Conservation (phyloP, 1,140 invertebrate species). For the Eciton burchellii region DNA sequence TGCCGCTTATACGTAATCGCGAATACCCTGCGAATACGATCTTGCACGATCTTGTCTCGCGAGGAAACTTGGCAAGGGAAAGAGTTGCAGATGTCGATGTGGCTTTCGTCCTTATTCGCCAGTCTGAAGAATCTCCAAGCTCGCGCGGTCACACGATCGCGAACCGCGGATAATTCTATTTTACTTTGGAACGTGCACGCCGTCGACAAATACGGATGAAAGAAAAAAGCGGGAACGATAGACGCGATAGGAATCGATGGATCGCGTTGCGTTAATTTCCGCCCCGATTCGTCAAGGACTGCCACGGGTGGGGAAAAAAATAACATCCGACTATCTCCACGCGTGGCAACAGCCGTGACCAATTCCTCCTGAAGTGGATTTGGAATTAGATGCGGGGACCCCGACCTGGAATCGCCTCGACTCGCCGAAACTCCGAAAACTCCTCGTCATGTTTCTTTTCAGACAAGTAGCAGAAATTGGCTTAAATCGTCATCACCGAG, state of each 20-base stretch:
- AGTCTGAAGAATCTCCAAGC: too few species aligned
- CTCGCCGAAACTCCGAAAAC: slow-evolving; percentile 32
- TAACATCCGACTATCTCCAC: slow-evolving; percentile 75
- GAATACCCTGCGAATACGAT: too few species aligned
- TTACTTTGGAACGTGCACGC: neutral
- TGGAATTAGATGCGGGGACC: slow-evolving; percentile 53
- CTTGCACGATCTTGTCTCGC: too few species aligned
- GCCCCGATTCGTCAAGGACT: slow-evolving; percentile 79
- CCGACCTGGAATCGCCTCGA: slow-evolving; percentile 7
- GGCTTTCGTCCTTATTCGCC: too few species aligned
- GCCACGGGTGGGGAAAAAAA: slow-evolving; percentile 69
- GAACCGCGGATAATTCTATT: neutral
- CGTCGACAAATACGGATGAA: slow-evolving; percentile 9
- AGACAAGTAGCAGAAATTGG: neutral
- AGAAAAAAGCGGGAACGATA: slow-evolving; percentile 3
- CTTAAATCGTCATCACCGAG: neutral
- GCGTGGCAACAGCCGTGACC: slow-evolving; percentile 75
- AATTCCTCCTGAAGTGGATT: slow-evolving; percentile 70
- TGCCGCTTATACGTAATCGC: neutral
- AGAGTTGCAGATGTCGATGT: too few species aligned
- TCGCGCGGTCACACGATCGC: too few species aligned
- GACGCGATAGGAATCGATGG: slow-evolving; percentile 54
- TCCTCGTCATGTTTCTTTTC: slow-evolving; percentile 16
- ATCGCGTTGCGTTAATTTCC: slow-evolving; percentile 80
- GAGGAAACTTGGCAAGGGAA: too few species aligned